Evolutionary conservation across 2,888 invertebrate genomes (phyloP).

Genomic region (Cryptophagus acutangulus): DNA sequence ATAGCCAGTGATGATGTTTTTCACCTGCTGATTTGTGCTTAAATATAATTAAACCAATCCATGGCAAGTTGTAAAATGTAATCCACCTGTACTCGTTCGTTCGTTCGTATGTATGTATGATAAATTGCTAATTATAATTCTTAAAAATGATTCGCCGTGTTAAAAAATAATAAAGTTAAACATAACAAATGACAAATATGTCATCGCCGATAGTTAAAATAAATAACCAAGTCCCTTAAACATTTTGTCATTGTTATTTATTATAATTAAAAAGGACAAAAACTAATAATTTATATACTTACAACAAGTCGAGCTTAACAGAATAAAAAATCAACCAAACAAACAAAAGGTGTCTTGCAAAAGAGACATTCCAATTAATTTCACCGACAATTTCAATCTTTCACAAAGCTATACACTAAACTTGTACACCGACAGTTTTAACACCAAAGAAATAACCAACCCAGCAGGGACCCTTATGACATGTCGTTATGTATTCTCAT

Average conservation of each 20-base stretch:
- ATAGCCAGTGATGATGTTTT: no score
- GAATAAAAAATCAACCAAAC: slow-evolving; percentile 7
- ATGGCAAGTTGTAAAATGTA: no score
- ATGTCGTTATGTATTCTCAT: slow-evolving; percentile 18
- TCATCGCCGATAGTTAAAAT: slow-evolving; percentile 2
- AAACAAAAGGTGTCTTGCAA: slow-evolving; percentile 15
- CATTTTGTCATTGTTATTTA: slow-evolving; percentile 13
- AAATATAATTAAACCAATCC: no score
- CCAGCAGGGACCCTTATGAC: slow-evolving; percentile 23
- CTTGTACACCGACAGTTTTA: slow-evolving; percentile 24
- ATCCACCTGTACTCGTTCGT: no score
- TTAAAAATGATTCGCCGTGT: neutral
- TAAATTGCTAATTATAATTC: neutral
- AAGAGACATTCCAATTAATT: slow-evolving; percentile 23
- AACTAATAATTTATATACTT: slow-evolving; percentile 12
- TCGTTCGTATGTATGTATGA: no score
- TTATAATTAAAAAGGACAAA: slow-evolving; percentile 13
- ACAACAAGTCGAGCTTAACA: neutral
- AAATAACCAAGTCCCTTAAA: slow-evolving; percentile 10
- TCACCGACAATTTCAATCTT: slow-evolving; percentile 24
- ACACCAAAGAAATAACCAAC: slow-evolving; percentile 22
- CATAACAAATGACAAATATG: neutral
- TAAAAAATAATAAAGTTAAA: neutral
- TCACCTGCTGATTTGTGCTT: no score
- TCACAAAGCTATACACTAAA: slow-evolving; percentile 19